phyloP scores from a whole-genome alignment of 2,797 vertebrate genomes.

The Trachurus trachurus region DNA sequence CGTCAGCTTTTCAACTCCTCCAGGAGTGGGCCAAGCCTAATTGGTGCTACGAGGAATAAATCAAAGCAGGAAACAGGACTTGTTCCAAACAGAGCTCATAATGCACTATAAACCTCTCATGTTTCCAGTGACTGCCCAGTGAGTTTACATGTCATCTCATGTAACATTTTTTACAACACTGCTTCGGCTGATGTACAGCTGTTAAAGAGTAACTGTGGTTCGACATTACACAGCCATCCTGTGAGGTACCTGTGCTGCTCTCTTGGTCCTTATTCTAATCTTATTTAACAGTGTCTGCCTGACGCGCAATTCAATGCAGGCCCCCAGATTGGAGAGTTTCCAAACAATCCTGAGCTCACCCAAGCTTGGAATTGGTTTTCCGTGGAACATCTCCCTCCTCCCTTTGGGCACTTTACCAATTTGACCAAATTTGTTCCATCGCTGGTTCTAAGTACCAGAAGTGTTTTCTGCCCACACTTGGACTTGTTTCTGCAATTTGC shows the following conservation, averaged over 20 bases:
- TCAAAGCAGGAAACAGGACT: slow-evolving; percentile 84
- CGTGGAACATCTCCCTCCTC: slow-evolving; percentile 91
- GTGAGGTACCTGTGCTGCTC: slow-evolving; percentile 82
- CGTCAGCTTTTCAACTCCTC: slow-evolving; percentile 83
- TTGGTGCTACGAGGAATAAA: slow-evolving; percentile 86
- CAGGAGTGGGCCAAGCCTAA: slow-evolving; percentile 84
- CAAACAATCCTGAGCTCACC: slow-evolving; percentile 93
- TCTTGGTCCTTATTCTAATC: slow-evolving; percentile 89
- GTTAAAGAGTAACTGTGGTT: slow-evolving; percentile 73
- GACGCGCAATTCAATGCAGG: slow-evolving; percentile 87
- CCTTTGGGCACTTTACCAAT: slow-evolving; percentile 93
- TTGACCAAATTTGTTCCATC: slow-evolving; percentile 94
- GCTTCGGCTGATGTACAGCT: slow-evolving; percentile 69
- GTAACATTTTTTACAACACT: slow-evolving; percentile 61
- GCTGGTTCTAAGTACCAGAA: slow-evolving; percentile 90
- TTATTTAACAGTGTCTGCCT: slow-evolving; percentile 92
- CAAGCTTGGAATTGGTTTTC: slow-evolving; percentile 94
- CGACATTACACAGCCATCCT: slow-evolving; percentile 77
- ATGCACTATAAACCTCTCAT: slow-evolving; percentile 69
- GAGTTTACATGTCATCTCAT: slow-evolving; percentile 74
- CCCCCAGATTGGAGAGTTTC: slow-evolving; percentile 91
- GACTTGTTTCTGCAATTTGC: slow-evolving; percentile 88
- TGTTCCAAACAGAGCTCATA: slow-evolving; percentile 80
- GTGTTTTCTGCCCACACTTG: slow-evolving; percentile 88
- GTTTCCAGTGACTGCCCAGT: slow-evolving; percentile 71